Evolutionary conservation across 2,113 vertebrate genomes (phyloP).

Genomic region (Ginglymostoma cirratum): DNA sequence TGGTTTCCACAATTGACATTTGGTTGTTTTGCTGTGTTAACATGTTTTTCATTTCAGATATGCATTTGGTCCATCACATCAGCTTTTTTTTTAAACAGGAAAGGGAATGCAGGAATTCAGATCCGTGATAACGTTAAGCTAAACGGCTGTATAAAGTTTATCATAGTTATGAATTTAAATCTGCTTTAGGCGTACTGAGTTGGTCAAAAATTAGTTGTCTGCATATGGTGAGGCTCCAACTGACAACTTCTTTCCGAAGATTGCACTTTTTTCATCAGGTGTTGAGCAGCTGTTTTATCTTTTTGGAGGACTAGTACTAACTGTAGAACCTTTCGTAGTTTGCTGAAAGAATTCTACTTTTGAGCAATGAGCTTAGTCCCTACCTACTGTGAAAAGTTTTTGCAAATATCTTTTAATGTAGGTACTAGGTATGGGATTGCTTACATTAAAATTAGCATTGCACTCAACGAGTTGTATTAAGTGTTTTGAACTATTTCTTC

Average conservation of each 20-base stretch:
- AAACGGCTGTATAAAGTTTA: not conserved
- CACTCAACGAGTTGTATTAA: not conserved
- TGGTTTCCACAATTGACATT: not conserved
- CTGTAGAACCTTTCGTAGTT: not conserved
- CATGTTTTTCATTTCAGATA: not conserved
- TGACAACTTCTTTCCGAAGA: not conserved
- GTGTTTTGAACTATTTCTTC: not conserved
- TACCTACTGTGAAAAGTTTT: not conserved
- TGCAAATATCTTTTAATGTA: not conserved
- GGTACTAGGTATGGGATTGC: not conserved
- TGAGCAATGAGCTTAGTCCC: not conserved
- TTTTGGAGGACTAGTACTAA: not conserved
- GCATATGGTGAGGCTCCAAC: not conserved
- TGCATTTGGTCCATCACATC: not conserved
- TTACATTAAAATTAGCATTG: not conserved
- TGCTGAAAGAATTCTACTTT: too few relatives aligned
- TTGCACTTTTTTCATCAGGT: not conserved
- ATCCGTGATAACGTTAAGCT: not conserved
- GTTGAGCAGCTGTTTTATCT: not conserved
- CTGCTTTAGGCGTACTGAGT: not conserved
- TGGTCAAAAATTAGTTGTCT: not conserved
- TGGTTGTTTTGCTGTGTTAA: not conserved
- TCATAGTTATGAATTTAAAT: slow-evolving; percentile 22
- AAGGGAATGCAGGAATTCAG: not conserved
- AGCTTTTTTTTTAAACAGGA: not conserved